A percentile compares a stretch with the other conserved stretches of the same genome.
Conservation (phyloP, 2,113 vertebrate genomes). For the Hipposideros armiger region DNA sequence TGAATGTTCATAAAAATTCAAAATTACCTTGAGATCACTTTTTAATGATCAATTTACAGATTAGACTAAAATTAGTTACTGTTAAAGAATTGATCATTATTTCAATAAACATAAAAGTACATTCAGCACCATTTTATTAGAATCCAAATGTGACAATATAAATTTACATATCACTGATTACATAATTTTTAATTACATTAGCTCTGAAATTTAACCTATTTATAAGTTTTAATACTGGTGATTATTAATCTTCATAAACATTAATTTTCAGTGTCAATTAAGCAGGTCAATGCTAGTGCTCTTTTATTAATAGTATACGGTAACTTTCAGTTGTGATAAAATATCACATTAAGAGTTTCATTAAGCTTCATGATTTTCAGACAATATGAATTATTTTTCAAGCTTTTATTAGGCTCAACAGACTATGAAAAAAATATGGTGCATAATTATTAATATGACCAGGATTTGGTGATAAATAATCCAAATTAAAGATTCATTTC, state of each 20-base stretch:
- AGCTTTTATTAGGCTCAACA: background rate
- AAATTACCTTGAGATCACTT: slow-evolving; percentile 42
- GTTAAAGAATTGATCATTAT: background rate
- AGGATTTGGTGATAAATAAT: slow-evolving; percentile 4
- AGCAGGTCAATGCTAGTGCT: background rate
- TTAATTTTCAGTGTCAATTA: slow-evolving; percentile 42
- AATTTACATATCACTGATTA: slow-evolving; percentile 34
- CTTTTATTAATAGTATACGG: background rate
- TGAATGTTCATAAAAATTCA: background rate
- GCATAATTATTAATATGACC: background rate
- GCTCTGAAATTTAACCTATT: slow-evolving; percentile 30
- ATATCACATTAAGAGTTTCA: background rate
- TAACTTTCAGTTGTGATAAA: slow-evolving; percentile 48
- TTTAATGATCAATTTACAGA: slow-evolving; percentile 1
- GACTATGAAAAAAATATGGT: background rate
- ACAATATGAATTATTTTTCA: slow-evolving; percentile 41
- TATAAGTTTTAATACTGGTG: background rate
- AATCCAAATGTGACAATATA: background rate
- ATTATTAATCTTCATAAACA: slow-evolving; percentile 44
- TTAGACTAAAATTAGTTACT: slow-evolving; percentile 14
- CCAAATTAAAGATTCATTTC: slow-evolving; percentile 22
- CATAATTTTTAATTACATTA: slow-evolving; percentile 66
- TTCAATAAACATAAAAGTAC: slow-evolving; percentile 14
- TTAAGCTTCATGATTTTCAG: slow-evolving; percentile 35
- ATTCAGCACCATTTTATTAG: background rate